phyloP scores from a whole-genome alignment of 2,888 invertebrate genomes.

The Neuroscelio doddi region DNA sequence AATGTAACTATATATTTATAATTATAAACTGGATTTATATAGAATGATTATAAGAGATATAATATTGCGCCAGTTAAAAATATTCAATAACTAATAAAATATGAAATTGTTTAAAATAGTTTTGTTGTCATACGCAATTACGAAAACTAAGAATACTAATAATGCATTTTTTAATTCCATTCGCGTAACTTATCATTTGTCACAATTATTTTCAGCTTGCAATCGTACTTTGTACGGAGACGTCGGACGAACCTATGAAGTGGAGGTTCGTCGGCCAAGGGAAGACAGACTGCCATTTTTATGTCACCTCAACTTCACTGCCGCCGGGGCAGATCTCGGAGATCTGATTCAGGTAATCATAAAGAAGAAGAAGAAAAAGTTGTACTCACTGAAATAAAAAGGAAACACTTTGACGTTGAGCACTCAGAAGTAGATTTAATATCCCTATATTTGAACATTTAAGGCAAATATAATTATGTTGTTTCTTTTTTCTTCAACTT shows the following conservation, averaged over 20 bases:
- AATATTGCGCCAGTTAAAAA: too few species aligned
- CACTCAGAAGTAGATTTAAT: constrained; percentile 26
- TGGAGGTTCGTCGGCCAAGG: constrained; percentile 83
- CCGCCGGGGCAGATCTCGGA: constrained; percentile 83
- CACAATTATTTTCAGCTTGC: constrained; percentile 78
- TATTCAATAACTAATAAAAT: too few species aligned
- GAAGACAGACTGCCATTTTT: constrained; percentile 85
- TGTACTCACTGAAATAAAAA: constrained; percentile 16
- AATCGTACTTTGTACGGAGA: constrained; percentile 89
- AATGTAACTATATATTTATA: too few species aligned
- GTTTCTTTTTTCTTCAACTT: neutral
- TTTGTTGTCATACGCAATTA: neutral
- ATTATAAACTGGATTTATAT: too few species aligned
- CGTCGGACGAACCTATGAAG: constrained; percentile 85
- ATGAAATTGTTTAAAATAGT: neutral
- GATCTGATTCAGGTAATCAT: constrained; percentile 83
- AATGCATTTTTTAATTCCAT: constrained; percentile 22
- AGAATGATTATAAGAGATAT: too few species aligned
- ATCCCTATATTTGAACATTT: constrained; percentile 13
- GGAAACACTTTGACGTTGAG: constrained; percentile 33
- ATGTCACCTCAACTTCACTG: constrained; percentile 88
- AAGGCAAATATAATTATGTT: constrained; percentile 34
- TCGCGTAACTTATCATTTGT: constrained; percentile 30
- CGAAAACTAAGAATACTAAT: neutral
- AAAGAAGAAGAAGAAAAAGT: constrained; percentile 34